Base-by-base conservation (phyloP, 1,140 invertebrate genomes). In the Tetragonula clypearis region DNA sequence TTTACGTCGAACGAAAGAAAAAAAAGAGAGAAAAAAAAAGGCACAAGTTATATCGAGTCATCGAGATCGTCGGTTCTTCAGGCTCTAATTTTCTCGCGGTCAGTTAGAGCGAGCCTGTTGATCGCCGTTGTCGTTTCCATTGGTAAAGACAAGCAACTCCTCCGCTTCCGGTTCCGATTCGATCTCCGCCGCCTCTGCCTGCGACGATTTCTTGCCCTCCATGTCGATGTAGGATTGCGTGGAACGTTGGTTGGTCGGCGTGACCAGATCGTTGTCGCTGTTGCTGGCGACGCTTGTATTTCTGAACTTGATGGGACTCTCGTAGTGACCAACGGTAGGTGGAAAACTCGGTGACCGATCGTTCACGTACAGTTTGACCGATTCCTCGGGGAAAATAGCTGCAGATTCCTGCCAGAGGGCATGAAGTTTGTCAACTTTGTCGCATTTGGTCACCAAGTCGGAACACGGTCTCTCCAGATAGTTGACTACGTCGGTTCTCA, bases 151-250 rank as follows among this genome's bases (percentile, higher is more conserved):
- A 9, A 94, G 77, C 0, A 94, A 85, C 73, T 94, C 91, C 53
- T 92, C 69, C 5, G 23, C 89, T 55, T 92, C 87, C 41, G 79
- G 72, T 60, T 93, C 83, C 15, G 72, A 26, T 53, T 92, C 86
- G 30, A 73, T 72, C 53, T 93, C 86, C 14, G 75, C 86, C 14
- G 75, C 26, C 30, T 91, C 86, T n/a, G 68, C 71, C 60, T 93
- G 84, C 19, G 68, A 53, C 1, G 68, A 55, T 53, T 91, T 92
- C 30, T 85, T 91, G 0, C 93, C 93, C 53, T 93, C 91, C 95
- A 96, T 96, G 80, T 95, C 95, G 49, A 95, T 95, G 75, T 96
- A 96, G 65, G 95, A 95, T 71, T 95, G 94, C 0, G 41, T 8
- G 6, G 94, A 93, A 30, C 92, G 92, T 81, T 93, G 94, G 78